Evolutionary conservation across 2,113 vertebrate species (phyloP), one percentile per base, ranked within the genome.

Genomic region (Poeciliopsis turrubarensis): DNA sequence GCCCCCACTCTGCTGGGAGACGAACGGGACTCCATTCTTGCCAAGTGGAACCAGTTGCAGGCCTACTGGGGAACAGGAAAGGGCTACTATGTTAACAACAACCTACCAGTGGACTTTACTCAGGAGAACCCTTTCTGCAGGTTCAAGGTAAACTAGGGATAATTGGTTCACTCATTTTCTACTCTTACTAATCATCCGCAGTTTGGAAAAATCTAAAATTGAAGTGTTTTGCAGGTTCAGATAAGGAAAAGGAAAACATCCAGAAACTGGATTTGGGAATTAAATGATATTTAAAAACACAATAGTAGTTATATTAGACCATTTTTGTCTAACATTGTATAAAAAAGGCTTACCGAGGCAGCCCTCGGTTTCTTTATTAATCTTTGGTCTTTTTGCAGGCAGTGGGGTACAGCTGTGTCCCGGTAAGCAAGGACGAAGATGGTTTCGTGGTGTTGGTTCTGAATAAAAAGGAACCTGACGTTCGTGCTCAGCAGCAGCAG

Each of bases 41-140:
- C 97, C 75, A 99, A 97, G 69, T 99, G 98, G 98, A 99, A 99
- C 92, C 98, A 99, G 84, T 95, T 99, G 62, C 97, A 99, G 91
- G 98, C 98, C 10, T 99, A 98, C 91, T 99, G 98, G 98, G 98
- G 98, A 60, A 97, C 96, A 0, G 98, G 98, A 73, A 99, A 97
- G 90, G 98, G 98, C 0, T 99, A 96, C 91, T 99, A 96, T 92
- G 96, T 94, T 93, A 97, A 95, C 88, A 97, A 95, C 89, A 96
- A 95, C 1, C 94, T 95, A 2, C 96, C 98, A 0, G 97, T 99
- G 75, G 98, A 99, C 71, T 99, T 99, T 82, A 97, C 95, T 0
- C 97, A 95, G 90, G 98, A 99, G 90, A 99, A 99, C 87, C 96
- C 96, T 10, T 99, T 99, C 88, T 99, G 97, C 93, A 93, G 97